These are phyloP conservation scores for Sander lucioperca DNA, from an alignment of 2,113 vertebrate species.

Conservation along the genomic window DNA sequence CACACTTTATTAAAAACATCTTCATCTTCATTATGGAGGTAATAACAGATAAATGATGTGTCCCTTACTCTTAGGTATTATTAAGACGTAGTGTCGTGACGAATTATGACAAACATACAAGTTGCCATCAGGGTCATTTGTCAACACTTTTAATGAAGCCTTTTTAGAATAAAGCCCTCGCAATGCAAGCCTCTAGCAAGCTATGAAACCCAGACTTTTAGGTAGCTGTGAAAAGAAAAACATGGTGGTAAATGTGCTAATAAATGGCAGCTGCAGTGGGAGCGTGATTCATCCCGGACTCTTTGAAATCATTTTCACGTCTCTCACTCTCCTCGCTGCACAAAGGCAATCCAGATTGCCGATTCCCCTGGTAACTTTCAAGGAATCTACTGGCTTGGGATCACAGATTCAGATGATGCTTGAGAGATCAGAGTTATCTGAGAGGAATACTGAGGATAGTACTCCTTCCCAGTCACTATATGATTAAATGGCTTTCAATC, in stretches of 20 bases:
- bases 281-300: slow-evolving; percentile 74
- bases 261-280: slow-evolving; percentile 67
- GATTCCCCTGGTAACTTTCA: slow-evolving; percentile 74
- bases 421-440: slow-evolving; percentile 59
- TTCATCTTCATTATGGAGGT: slow-evolving; percentile 47
- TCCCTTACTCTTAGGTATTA: slow-evolving; percentile 33
- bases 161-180: slow-evolving; percentile 23
- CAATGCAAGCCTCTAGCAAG: slow-evolving; percentile 27
- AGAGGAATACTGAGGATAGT: slow-evolving; percentile 41
- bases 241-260: slow-evolving; percentile 61
- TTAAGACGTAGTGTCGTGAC: slow-evolving; percentile 29
- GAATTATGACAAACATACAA: slow-evolving; percentile 57
- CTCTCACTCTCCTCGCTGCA: slow-evolving; percentile 61
- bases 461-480: slow-evolving; percentile 4
- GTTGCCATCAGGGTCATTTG: slow-evolving; percentile 35
- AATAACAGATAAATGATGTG: slow-evolving; percentile 49
- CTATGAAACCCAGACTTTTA: slow-evolving; percentile 24
- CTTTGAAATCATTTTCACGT: slow-evolving; percentile 80
- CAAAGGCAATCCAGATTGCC: slow-evolving; percentile 73
- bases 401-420: slow-evolving; percentile 64
- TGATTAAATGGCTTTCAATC: slow-evolving; percentile 8
- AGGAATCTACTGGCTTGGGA: slow-evolving; percentile 72
- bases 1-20: slow-evolving; percentile 10
- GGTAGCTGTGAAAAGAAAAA: slow-evolving; percentile 29
- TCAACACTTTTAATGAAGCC: slow-evolving; percentile 40